phyloP scores from a whole-genome alignment of 2,113 vertebrate species.

The Phainopepla nitens region DNA sequence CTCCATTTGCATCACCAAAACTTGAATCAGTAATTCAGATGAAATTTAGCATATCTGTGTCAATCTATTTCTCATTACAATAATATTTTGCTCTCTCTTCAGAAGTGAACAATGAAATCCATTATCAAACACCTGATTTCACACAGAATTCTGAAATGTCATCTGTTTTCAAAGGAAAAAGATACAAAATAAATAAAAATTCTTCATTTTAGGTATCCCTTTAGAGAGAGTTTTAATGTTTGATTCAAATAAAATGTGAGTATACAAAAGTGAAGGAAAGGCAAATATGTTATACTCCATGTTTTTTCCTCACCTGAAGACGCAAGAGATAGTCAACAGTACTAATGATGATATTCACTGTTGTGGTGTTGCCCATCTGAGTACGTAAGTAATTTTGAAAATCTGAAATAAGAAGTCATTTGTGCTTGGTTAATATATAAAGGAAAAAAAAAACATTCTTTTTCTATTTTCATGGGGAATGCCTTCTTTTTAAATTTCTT shows the following conservation, averaged over 20 bases:
- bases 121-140: not conserved
- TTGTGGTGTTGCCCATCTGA: constrained; percentile 97
- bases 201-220: not conserved
- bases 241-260: not conserved
- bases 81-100: not conserved
- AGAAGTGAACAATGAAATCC: not conserved
- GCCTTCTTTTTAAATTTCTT: not conserved
- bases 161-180: not conserved
- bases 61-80: not conserved
- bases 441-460: not conserved
- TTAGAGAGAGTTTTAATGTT: not conserved
- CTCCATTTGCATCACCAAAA: not conserved
- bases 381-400: constrained; percentile 97
- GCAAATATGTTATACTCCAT: not conserved
- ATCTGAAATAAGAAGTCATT: constrained; percentile 74
- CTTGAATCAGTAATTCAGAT: not conserved
- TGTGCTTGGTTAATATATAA: not conserved
- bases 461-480: not conserved
- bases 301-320: constrained; percentile 81
- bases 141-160: not conserved
- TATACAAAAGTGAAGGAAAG: not conserved
- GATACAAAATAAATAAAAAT: not conserved
- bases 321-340: constrained; percentile 95
- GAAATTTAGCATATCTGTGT: not conserved
- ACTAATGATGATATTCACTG: constrained; percentile 96